A percentile compares a stretch with the other conserved stretches of the same genome.
Evolutionary conservation across 2,888 invertebrate species (phyloP).

Genomic region (Xiphydria camelus): DNA sequence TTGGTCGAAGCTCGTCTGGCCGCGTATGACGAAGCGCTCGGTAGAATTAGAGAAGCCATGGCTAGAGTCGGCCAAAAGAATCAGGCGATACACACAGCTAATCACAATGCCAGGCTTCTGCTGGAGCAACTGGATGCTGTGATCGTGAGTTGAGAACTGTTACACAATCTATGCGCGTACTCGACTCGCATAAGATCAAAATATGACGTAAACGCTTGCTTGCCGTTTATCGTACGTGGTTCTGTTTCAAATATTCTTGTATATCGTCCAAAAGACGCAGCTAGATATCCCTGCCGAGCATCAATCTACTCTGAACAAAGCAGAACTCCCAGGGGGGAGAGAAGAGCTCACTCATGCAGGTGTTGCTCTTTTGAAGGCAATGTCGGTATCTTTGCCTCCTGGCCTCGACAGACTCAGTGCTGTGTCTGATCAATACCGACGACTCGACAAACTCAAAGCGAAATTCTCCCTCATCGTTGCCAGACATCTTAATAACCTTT

Average conservation of each 20-base stretch:
- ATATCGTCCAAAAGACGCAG: conserved; percentile 61
- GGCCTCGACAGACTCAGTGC: conserved; percentile 65
- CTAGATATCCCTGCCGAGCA: conserved; percentile 72
- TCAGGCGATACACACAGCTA: conserved; percentile 81
- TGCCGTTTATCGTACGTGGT: too few relatives aligned
- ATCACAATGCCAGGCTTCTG: conserved; percentile 80
- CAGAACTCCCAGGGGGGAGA: conserved; percentile 70
- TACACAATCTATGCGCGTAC: conserved; percentile 3
- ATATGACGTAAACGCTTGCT: too few relatives aligned
- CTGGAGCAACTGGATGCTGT: conserved; percentile 78
- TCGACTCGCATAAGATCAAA: too few relatives aligned
- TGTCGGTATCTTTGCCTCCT: conserved; percentile 56
- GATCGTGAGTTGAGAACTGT: conserved; percentile 64
- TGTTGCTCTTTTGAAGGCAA: conserved; percentile 73
- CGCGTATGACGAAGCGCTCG: conserved; percentile 78
- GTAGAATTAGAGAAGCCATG: conserved; percentile 86
- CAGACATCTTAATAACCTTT: conserved; percentile 90
- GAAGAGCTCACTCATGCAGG: conserved; percentile 72
- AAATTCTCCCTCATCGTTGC: conserved; percentile 83
- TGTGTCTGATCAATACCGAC: conserved; percentile 78
- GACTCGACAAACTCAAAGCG: conserved; percentile 75
- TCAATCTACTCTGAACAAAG: conserved; percentile 70
- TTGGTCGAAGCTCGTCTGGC: conserved; percentile 74
- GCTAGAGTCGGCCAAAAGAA: conserved; percentile 91
- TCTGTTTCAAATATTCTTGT: too few relatives aligned